These are phyloP conservation scores for Drosophila tani DNA, from an alignment of 1,140 invertebrate species.

Conservation along the genomic window DNA sequence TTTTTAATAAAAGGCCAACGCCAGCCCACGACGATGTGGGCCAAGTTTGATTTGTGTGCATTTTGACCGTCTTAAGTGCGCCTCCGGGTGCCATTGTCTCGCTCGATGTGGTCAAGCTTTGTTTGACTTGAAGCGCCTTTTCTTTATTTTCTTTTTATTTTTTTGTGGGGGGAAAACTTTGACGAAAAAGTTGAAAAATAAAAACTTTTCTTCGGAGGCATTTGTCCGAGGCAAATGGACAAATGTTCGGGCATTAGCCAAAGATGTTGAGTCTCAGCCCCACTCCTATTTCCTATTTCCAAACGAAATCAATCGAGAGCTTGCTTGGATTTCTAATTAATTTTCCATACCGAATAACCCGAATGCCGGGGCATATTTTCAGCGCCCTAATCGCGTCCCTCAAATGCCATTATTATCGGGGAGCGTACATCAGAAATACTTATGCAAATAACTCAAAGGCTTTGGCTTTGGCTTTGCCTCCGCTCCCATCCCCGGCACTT, in stretches of 20 bases:
- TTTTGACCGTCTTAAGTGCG: constrained; percentile 71
- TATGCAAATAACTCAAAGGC: constrained; percentile 55
- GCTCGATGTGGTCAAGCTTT: constrained; percentile 71
- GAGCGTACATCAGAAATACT: constrained; percentile 44
- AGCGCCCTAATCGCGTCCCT: constrained; percentile 17
- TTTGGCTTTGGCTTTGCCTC: constrained; percentile 9
- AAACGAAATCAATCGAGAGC: constrained; percentile 15
- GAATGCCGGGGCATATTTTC: constrained; percentile 24
- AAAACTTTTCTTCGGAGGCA: constrained; percentile 60
- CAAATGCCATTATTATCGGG: constrained; percentile 28
- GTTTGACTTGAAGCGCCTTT: constrained; percentile 55
- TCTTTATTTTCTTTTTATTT: constrained; percentile 10
- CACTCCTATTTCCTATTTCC: neutral
- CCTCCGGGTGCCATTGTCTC: constrained; percentile 76
- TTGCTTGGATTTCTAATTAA: constrained; percentile 40
- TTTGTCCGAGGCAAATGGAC: constrained; percentile 62
- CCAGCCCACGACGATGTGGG: constrained; percentile 26
- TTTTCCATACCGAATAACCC: constrained; percentile 39
- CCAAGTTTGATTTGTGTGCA: constrained; percentile 79
- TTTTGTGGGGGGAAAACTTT: constrained; percentile 38
- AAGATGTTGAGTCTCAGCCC: constrained; percentile 25
- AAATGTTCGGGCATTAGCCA: constrained; percentile 67
- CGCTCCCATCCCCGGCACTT: constrained; percentile 39
- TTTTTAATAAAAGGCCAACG: constrained; percentile 80
- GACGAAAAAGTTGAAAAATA: constrained; percentile 49